Conservation (phyloP, 35 echinoderm and acorn worm species). For the Heliocidaris tuberculata region DNA sequence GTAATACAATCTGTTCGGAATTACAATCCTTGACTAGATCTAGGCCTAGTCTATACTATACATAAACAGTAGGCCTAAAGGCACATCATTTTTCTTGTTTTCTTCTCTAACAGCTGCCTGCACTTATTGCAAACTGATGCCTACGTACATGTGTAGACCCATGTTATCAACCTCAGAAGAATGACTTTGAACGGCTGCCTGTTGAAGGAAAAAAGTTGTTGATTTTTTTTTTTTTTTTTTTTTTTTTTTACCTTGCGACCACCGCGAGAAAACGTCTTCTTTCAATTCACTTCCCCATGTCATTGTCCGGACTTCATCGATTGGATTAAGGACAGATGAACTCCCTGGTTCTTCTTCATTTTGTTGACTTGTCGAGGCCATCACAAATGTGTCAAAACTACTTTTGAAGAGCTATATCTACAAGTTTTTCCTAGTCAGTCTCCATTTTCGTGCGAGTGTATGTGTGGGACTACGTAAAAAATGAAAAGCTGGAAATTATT, state of each 20-base stretch:
- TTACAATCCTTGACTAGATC: no score
- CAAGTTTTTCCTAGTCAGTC: background rate
- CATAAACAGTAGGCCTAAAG: no score
- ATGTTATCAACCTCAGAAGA: no score
- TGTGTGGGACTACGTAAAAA: background rate
- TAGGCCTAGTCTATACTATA: no score
- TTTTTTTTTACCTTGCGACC: slow-evolving; percentile 79
- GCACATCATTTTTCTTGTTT: no score
- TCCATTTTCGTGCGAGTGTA: background rate
- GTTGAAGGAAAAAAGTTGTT: no score
- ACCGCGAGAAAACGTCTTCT: slow-evolving; percentile 90
- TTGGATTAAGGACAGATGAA: slow-evolving; percentile 43
- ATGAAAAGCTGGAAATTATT: background rate
- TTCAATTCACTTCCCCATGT: slow-evolving; percentile 84
- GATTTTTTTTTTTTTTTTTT: no score
- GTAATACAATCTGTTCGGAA: no score
- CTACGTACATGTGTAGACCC: no score
- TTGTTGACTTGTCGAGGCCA: slow-evolving; percentile 89
- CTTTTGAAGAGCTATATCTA: background rate
- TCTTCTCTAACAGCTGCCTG: no score
- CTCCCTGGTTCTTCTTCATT: slow-evolving; percentile 54
- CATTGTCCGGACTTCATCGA: slow-evolving; percentile 70
- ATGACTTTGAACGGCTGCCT: no score
- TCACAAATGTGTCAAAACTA: slow-evolving; percentile 26
- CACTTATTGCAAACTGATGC: no score